Conservation (phyloP, 2,797 vertebrate species). For the Vespertilio murinus region DNA sequence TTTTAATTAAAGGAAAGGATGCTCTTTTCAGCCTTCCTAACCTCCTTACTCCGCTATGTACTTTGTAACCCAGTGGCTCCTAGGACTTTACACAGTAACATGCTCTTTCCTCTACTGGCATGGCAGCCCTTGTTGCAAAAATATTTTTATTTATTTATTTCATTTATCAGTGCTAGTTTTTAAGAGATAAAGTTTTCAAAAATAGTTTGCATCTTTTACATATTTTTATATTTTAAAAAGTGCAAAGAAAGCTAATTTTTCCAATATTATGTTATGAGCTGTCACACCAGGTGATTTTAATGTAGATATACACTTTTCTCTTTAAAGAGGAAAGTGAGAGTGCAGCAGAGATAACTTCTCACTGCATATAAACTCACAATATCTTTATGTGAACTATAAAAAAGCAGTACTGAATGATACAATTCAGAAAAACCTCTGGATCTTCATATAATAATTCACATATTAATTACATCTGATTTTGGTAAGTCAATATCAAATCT, state of each 20-base stretch:
- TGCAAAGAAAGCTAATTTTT: background rate
- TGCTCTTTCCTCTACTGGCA: background rate
- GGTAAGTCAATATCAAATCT: background rate
- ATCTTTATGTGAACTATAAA: background rate
- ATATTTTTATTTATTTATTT: background rate
- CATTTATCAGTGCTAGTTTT: background rate
- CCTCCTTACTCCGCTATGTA: background rate
- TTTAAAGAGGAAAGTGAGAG: background rate
- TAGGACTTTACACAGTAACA: background rate
- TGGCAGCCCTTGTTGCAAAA: background rate
- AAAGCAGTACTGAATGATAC: background rate
- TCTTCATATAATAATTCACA: constrained; percentile 31
- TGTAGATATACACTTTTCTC: background rate
- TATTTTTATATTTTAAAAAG: background rate
- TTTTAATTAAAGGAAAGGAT: background rate
- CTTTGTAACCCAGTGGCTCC: background rate
- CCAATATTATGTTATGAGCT: background rate
- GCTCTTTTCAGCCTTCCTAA: background rate
- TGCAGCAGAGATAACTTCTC: background rate
- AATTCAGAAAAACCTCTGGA: background rate
- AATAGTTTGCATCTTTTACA: background rate
- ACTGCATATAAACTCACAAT: background rate
- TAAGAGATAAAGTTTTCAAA: background rate
- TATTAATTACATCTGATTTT: background rate
- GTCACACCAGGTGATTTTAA: background rate